Evolutionary conservation across 2,113 vertebrate genomes (phyloP).

Genomic region (Stegastes partitus): DNA sequence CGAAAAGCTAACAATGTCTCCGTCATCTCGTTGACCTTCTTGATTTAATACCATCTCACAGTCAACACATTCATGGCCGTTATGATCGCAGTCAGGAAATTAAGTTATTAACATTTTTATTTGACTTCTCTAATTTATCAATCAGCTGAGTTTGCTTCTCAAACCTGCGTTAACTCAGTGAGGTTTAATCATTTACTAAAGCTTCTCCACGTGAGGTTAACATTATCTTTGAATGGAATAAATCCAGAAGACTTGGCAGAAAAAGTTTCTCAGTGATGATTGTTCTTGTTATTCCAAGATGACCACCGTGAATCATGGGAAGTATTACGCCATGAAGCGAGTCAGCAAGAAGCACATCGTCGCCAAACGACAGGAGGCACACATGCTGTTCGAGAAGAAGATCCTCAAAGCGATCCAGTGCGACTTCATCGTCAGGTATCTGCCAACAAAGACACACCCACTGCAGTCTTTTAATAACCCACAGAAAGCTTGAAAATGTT

Average conservation of each 20-base stretch:
- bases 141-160: no score
- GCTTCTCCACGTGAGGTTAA: no score
- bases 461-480: not conserved
- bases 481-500: not conserved
- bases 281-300: conserved; percentile 67
- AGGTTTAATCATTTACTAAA: no score
- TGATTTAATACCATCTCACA: no score
- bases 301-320: conserved; percentile 78
- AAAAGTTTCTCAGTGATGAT: not conserved
- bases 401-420: conserved; percentile 81
- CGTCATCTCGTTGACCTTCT: no score
- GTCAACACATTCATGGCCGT: not conserved
- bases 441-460: not conserved
- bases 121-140: no score
- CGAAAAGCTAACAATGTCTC: no score
- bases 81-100: no score
- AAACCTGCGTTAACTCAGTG: no score
- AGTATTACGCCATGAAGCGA: conserved; percentile 85
- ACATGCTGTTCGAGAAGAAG: conserved; percentile 85
- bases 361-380: conserved; percentile 83
- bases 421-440: conserved; percentile 86
- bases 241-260: not conserved
- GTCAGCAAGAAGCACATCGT: conserved; percentile 87
- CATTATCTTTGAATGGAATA: no score
- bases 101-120: no score